These are phyloP conservation scores for Lateolabrax maculatus DNA, from an alignment of 2,797 vertebrate species.

Conservation along the genomic window DNA sequence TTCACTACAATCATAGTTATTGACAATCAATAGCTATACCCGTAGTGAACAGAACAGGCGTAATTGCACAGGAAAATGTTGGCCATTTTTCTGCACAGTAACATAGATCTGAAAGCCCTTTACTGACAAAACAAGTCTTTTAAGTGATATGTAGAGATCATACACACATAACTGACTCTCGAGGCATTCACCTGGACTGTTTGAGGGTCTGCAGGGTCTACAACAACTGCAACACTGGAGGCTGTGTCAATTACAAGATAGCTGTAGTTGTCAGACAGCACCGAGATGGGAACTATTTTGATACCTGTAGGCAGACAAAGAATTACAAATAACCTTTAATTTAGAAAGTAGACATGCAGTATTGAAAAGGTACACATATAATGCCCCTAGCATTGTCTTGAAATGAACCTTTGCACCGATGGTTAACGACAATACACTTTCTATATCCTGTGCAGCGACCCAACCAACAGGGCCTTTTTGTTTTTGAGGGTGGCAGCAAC, in stretches of 20 bases:
- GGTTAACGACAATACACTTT: neutral
- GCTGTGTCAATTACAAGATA: constrained; percentile 94
- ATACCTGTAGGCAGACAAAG: constrained; percentile 83
- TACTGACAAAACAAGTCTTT: neutral
- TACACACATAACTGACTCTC: neutral
- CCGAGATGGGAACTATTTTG: constrained; percentile 94
- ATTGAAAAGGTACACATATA: neutral
- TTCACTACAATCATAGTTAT: neutral
- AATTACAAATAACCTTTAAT: neutral
- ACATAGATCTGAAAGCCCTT: neutral
- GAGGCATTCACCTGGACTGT: constrained; percentile 89
- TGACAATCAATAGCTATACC: neutral
- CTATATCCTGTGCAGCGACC: neutral
- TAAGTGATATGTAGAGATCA: neutral
- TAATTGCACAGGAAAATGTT: neutral
- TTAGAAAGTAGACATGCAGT: neutral
- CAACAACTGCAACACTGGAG: constrained; percentile 87
- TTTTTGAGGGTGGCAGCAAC: neutral
- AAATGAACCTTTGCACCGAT: neutral
- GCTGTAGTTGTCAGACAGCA: constrained; percentile 98
- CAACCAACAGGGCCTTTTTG: neutral
- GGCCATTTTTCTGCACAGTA: neutral
- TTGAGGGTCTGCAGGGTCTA: constrained; percentile 95
- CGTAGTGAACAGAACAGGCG: neutral
- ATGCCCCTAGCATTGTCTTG: neutral